Conservation (phyloP, 2,797 vertebrate genomes). For the Pangasius krempfi region DNA sequence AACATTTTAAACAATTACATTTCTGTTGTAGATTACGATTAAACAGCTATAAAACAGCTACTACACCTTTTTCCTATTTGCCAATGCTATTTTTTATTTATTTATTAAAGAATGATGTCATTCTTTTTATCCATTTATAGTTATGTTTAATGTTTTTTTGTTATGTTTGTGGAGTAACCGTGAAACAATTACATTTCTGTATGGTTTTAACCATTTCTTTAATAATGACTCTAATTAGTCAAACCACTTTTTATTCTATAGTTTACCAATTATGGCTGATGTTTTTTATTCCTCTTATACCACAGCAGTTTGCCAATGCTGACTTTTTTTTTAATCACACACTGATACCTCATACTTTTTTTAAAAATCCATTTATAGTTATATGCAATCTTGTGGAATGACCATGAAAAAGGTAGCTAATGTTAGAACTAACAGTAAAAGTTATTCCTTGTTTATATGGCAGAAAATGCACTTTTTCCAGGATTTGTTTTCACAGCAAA, state of each 20-base stretch:
- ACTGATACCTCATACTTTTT: not conserved
- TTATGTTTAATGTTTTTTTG: not conserved
- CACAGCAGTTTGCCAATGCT: not conserved
- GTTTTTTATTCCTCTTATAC: not conserved
- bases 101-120: not conserved
- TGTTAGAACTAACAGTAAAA: not conserved
- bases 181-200: not conserved
- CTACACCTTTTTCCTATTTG: not conserved
- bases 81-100: too few species aligned
- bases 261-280: not conserved
- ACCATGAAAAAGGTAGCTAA: not conserved
- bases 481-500: not conserved
- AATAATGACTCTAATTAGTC: not conserved
- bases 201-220: not conserved
- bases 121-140: not conserved
- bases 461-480: not conserved
- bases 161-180: not conserved
- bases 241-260: not conserved
- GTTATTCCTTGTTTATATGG: not conserved
- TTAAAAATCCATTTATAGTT: not conserved
- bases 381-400: not conserved
- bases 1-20: not conserved
- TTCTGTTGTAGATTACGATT: not conserved
- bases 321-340: not conserved
- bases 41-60: not conserved